Conservation (phyloP, 2,797 vertebrate genomes). For the Semotilus atromaculatus region DNA sequence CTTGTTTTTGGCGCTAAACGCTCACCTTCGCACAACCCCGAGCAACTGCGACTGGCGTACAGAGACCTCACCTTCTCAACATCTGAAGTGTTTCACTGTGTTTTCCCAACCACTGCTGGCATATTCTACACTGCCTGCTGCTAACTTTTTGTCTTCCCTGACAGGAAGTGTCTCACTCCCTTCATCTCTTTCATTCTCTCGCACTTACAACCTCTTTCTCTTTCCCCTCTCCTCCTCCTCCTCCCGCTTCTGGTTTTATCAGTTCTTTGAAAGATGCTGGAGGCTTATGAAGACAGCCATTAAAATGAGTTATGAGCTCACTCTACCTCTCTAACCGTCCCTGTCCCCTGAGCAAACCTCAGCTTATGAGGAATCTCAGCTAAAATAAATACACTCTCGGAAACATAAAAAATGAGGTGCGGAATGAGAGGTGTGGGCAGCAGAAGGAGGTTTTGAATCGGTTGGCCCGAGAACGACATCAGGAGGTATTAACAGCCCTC, state of each 20-base stretch:
- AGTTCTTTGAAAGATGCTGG: conserved; percentile 51
- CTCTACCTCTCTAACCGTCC: conserved; percentile 50
- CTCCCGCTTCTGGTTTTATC: conserved; percentile 39
- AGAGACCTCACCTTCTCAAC: conserved; percentile 20
- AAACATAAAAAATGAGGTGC: conserved; percentile 56
- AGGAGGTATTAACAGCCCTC: not conserved
- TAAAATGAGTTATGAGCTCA: conserved; percentile 63
- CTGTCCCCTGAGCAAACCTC: conserved; percentile 62
- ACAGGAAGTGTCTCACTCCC: conserved; percentile 33
- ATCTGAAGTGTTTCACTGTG: conserved; percentile 22
- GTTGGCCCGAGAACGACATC: not conserved
- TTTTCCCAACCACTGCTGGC: conserved; percentile 28
- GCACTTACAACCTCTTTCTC: conserved; percentile 28
- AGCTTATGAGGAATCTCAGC: conserved; percentile 61
- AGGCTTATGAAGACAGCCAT: conserved; percentile 58
- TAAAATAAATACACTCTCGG: conserved; percentile 65
- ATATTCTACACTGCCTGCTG: conserved; percentile 22
- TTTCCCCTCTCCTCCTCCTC: conserved; percentile 19
- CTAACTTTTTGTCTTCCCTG: conserved; percentile 28
- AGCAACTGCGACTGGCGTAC: not conserved
- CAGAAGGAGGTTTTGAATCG: not conserved
- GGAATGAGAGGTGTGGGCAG: conserved; percentile 8
- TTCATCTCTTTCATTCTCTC: conserved; percentile 33
- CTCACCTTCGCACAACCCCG: not conserved
- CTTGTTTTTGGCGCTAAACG: not conserved